Evolutionary conservation across 2,888 invertebrate species (phyloP), one percentile per base, ranked within the genome.

Genomic region (Furcula furcula): DNA sequence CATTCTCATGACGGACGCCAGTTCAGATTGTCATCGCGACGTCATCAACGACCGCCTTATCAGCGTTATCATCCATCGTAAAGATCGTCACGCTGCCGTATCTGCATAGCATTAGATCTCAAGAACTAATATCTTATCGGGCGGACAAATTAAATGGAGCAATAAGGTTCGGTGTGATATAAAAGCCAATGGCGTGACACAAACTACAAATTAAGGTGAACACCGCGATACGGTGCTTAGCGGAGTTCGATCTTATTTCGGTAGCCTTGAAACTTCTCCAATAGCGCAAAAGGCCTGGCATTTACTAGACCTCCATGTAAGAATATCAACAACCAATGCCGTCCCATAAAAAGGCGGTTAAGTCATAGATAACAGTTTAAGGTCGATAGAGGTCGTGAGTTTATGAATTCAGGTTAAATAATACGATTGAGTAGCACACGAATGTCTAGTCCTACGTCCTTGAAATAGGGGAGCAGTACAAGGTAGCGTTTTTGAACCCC

Each of bases 101-200:
- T 56, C 62, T 41, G 46, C 55, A n/a, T 48, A 55, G 45, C 51
- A 60, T 57, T 57, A 55, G 51, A 58, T 58, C 62, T 56, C 47
- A 46, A 61, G 53, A 56, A 48, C 49, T 40, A 54, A 61, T 57
- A 65, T 62, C 52, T 65, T 64, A 70, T 65, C 69, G 29, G 34
- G 40, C 37, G 52, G 29, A 29, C 41, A 47, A 53, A 63, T 55
- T 53, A 58, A 55, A 55, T 48, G 40, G 42, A 52, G 40, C 54
- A 56, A 56, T 51, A 46, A 40, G 43, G 47, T 44, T 49, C 40
- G 30, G 16, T 40, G 37, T 40, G 26, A 46, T 54, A 36, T 27
- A 27, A 29, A 39, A 20, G 27, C 20, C 10, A 9, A 30, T 27
- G 19, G 18, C 33, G 34, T 34, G 35, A 46, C 51, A 36, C 30